Conservation (phyloP, 2,797 vertebrate species). For the Tragelaphus oryx region DNA sequence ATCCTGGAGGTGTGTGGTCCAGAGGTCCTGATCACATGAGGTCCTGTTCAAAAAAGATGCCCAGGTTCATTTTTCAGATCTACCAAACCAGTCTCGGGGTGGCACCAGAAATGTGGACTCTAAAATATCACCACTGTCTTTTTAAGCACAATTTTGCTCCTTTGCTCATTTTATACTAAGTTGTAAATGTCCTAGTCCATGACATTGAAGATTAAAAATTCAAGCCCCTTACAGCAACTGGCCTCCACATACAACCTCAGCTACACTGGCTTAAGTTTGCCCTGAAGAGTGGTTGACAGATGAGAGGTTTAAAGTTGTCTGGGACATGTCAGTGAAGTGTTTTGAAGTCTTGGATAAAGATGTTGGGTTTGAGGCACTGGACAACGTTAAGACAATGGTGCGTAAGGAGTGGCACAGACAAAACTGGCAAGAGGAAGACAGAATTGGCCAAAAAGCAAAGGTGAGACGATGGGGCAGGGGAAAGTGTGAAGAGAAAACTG, state of each 20-base stretch:
- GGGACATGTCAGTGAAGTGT: background rate
- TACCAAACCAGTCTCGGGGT: background rate
- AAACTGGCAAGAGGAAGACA: background rate
- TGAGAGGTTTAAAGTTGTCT: background rate
- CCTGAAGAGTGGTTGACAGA: background rate
- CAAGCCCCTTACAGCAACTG: background rate
- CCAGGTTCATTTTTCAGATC: background rate
- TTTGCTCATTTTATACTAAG: conserved; percentile 15
- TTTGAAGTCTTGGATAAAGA: background rate
- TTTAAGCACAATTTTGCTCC: background rate
- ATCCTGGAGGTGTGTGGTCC: background rate
- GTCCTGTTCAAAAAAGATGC: background rate
- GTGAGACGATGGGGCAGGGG: background rate
- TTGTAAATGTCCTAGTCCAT: background rate
- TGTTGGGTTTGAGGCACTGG: background rate
- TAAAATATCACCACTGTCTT: background rate
- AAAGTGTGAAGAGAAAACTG: background rate
- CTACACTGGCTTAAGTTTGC: background rate
- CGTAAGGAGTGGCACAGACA: background rate
- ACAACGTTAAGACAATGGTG: background rate
- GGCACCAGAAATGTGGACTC: background rate
- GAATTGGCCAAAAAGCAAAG: background rate
- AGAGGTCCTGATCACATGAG: background rate
- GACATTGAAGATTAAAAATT: background rate
- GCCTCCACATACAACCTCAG: background rate